These are phyloP conservation scores for Nomada goodeniana DNA, from an alignment of 2,888 invertebrate genomes.

Conservation along the genomic window DNA sequence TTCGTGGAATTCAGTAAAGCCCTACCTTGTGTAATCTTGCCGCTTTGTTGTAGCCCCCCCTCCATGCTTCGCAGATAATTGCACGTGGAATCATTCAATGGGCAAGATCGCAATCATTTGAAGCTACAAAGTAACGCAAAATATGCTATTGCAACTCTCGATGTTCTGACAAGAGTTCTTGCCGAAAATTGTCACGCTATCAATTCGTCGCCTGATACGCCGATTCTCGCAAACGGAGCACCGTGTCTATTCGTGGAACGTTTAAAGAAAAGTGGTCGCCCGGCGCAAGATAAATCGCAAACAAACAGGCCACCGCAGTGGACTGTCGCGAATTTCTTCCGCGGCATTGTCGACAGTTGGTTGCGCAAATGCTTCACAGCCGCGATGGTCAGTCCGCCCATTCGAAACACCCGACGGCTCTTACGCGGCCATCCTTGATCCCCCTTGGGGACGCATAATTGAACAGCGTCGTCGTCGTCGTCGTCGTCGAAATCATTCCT, in stretches of 20 bases:
- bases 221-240: background rate
- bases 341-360: background rate
- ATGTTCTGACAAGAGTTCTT: too few relatives aligned
- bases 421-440: background rate
- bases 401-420: background rate
- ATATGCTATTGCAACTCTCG: too few relatives aligned
- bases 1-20: background rate
- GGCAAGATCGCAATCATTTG: too few relatives aligned
- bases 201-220: background rate
- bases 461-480: background rate
- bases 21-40: background rate
- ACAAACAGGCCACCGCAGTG: background rate
- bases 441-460: background rate
- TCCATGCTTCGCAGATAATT: too few relatives aligned
- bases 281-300: background rate
- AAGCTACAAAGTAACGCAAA: too few relatives aligned
- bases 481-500: background rate
- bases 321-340: background rate
- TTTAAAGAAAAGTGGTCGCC: background rate
- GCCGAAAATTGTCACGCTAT: background rate
- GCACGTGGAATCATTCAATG: background rate
- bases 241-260: background rate
- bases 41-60: slow-evolving; percentile 51
- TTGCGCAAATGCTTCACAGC: background rate
- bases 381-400: background rate